These are phyloP conservation scores for Rhopilema esculentum DNA, from an alignment of 30 jellyfish, hydroid and myxozoan species.

Conservation along the genomic window DNA sequence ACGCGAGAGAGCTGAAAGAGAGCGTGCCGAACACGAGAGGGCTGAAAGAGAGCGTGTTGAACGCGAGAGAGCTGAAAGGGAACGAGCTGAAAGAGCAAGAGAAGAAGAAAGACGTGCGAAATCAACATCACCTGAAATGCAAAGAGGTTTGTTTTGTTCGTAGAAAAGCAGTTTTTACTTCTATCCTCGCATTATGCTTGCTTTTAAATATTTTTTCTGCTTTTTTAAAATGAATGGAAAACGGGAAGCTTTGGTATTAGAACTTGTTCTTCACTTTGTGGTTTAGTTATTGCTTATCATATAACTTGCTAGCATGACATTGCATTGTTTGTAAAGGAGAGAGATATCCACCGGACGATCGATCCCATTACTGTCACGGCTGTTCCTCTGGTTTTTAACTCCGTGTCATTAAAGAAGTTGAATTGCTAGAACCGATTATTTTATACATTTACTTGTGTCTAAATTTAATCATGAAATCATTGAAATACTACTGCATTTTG, in stretches of 20 bases:
- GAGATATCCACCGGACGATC: no score
- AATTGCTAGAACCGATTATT: no score
- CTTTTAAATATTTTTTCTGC: no score
- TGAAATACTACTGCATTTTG: not conserved
- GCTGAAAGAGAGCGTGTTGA: constrained; percentile 21
- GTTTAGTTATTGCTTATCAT: no score
- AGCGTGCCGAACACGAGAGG: constrained; percentile 32
- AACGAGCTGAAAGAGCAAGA: constrained; percentile 8
- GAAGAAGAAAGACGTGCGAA: not conserved
- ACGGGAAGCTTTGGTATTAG: no score
- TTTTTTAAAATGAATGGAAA: no score
- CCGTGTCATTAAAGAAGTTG: no score
- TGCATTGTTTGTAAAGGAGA: no score
- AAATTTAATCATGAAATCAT: not conserved
- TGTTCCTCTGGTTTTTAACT: no score
- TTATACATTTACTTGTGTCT: not conserved
- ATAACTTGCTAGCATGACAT: no score
- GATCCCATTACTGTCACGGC: no score
- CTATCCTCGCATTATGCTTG: not conserved
- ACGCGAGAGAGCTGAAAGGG: constrained; percentile 9
- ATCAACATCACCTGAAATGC: constrained; percentile 19
- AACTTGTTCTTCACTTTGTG: no score
- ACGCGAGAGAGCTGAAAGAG: constrained; percentile 28
- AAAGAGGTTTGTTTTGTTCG: constrained; percentile 4
- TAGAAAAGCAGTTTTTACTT: not conserved